phyloP scores from a whole-genome alignment of 2,888 invertebrate species.

The Phaonia tiefii region DNA sequence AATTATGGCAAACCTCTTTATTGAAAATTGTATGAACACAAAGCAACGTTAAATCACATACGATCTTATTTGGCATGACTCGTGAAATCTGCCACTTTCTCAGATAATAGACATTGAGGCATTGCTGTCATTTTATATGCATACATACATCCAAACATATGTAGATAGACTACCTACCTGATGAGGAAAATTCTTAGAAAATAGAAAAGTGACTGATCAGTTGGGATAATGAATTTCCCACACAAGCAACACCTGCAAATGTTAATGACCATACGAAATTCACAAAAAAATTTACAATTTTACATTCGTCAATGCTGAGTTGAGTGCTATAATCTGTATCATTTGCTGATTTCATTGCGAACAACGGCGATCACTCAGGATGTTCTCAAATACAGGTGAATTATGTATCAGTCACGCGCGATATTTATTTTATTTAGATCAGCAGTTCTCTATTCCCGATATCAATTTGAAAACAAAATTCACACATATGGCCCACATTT shows the following conservation, averaged over 20 bases:
- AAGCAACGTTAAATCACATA: not conserved
- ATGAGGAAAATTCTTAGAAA: not conserved
- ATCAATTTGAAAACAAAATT: not conserved
- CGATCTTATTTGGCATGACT: not conserved
- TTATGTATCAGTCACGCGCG: not conserved
- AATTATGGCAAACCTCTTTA: conserved; percentile 14
- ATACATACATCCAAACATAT: no score
- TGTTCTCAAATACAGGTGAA: not conserved
- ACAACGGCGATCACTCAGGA: not conserved
- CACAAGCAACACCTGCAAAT: not conserved
- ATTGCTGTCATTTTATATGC: not conserved
- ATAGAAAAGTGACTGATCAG: conserved; percentile 6
- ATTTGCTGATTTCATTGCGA: not conserved
- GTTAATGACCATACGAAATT: not conserved
- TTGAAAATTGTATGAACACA: not conserved
- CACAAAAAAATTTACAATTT: conserved; percentile 8
- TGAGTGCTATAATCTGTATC: not conserved
- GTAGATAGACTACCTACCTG: no score
- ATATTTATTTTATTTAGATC: not conserved
- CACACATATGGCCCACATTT: not conserved
- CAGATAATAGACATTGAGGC: not conserved
- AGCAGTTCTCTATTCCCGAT: not conserved
- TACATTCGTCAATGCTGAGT: not conserved
- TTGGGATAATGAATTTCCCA: not conserved
- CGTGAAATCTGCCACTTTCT: conserved; percentile 1